These are phyloP conservation scores for Nanger granti DNA, from an alignment of 2,113 vertebrate genomes.

Conservation along the genomic window DNA sequence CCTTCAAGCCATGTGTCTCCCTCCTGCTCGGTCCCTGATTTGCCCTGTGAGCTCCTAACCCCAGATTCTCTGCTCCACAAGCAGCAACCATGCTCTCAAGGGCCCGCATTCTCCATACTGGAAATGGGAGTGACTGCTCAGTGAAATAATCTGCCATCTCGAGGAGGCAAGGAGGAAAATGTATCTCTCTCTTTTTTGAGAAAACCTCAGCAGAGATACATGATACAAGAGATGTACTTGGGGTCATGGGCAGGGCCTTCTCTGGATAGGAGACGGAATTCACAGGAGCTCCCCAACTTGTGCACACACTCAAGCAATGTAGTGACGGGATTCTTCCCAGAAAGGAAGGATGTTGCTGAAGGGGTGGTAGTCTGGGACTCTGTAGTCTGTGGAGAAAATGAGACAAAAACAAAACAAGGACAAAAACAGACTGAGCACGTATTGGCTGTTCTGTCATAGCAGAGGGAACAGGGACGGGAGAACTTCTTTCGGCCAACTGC, in stretches of 20 bases:
- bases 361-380: constrained; percentile 60
- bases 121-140: not conserved
- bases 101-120: not conserved
- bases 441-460: rapidly evolving
- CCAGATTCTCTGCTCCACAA: not conserved
- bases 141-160: not conserved
- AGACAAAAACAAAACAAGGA: not conserved
- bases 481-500: not conserved
- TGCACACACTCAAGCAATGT: constrained; percentile 94
- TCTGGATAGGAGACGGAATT: constrained; percentile 92
- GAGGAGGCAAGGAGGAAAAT: not conserved
- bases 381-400: constrained; percentile 36
- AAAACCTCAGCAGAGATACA: not conserved
- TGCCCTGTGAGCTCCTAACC: not conserved
- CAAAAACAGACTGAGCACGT: not conserved
- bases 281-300: constrained; percentile 86
- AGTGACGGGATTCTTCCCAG: constrained; percentile 93
- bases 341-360: constrained; percentile 68
- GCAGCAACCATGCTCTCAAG: not conserved
- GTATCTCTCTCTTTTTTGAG: not conserved
- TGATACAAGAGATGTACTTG: constrained; percentile 79
- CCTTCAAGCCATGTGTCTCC: not conserved
- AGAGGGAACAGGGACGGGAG: rapidly evolving
- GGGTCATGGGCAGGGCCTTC: constrained; percentile 95
- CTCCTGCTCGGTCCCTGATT: not conserved